A percentile compares a stretch with the other conserved stretches of the same genome.
Evolutionary conservation across 2,797 vertebrate species (phyloP).

Genomic region (Chelon auratus): DNA sequence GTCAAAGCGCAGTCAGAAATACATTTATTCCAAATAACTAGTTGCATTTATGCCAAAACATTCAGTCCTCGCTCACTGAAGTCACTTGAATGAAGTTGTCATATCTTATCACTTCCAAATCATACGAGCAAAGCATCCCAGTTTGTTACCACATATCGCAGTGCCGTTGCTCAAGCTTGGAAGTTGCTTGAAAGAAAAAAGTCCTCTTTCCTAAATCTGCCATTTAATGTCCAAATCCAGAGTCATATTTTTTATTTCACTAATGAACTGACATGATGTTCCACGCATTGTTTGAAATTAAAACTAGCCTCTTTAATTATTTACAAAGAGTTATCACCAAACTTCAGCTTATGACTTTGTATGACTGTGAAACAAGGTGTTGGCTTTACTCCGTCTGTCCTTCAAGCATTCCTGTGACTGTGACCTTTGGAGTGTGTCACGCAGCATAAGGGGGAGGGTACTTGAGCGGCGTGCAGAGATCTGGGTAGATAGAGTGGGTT

Average conservation of each 20-base stretch:
- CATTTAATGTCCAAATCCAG: background rate
- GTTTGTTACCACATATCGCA: conserved; percentile 14
- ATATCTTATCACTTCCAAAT: background rate
- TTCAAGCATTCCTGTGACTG: conserved; percentile 87
- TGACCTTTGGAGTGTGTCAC: conserved; percentile 89
- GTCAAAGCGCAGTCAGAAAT: conserved; percentile 1
- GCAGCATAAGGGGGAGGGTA: conserved; percentile 78
- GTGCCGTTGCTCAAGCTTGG: conserved; percentile 19
- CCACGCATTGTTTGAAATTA: background rate
- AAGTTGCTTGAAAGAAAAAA: conserved; percentile 11
- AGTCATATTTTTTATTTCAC: conserved; percentile 2
- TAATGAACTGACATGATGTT: background rate
- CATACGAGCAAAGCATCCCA: background rate
- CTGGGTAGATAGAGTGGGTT: conserved; percentile 66
- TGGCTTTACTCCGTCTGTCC: conserved; percentile 82
- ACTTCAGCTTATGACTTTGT: conserved; percentile 68
- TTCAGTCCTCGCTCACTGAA: background rate
- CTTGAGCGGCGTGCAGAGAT: conserved; percentile 68
- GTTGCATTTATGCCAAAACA: background rate
- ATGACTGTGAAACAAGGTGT: conserved; percentile 74
- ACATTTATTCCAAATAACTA: background rate
- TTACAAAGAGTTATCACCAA: conserved; percentile 68
- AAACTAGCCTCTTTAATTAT: conserved; percentile 56
- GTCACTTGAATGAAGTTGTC: background rate
- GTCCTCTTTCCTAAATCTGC: background rate